These are phyloP conservation scores for Anser cygnoides DNA, from an alignment of 2,113 vertebrate genomes.

Conservation along the genomic window DNA sequence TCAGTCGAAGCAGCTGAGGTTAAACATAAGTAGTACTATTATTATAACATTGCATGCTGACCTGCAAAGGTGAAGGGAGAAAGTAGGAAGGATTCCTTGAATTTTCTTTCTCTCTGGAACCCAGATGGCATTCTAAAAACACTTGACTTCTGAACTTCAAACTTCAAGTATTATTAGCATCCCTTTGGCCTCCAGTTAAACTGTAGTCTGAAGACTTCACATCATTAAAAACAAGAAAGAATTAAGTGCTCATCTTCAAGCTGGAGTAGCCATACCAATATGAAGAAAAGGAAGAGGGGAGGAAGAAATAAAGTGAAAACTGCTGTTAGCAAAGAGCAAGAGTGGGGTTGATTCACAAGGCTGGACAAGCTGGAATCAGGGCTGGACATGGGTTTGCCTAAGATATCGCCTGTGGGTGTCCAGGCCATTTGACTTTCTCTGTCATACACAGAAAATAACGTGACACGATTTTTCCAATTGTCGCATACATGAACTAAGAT, in stretches of 20 bases:
- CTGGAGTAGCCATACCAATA: not conserved
- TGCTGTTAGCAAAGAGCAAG: not conserved
- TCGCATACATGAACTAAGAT: not conserved
- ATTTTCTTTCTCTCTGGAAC: constrained; percentile 21
- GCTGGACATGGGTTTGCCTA: rapidly evolving
- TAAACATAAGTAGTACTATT: constrained; percentile 7
- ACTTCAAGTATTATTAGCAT: constrained; percentile 37
- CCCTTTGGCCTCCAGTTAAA: constrained; percentile 42
- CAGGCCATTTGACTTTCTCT: not conserved
- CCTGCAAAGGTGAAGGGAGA: not conserved
- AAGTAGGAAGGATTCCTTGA: not conserved
- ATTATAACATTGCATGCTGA: constrained; percentile 6
- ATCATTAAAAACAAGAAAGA: constrained; percentile 6
- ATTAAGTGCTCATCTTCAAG: not conserved
- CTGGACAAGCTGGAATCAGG: not conserved
- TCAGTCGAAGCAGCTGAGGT: not conserved
- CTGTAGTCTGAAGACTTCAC: not conserved
- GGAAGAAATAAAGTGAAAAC: not conserved
- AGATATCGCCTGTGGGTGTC: not conserved
- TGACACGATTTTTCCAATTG: not conserved
- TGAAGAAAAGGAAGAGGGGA: not conserved
- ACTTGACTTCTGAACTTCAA: constrained; percentile 49
- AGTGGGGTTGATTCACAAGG: not conserved
- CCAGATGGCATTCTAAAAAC: constrained; percentile 27
- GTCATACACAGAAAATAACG: not conserved